These are phyloP conservation scores for Ceryle rudis DNA, from an alignment of 2,797 vertebrate genomes.

Conservation along the genomic window DNA sequence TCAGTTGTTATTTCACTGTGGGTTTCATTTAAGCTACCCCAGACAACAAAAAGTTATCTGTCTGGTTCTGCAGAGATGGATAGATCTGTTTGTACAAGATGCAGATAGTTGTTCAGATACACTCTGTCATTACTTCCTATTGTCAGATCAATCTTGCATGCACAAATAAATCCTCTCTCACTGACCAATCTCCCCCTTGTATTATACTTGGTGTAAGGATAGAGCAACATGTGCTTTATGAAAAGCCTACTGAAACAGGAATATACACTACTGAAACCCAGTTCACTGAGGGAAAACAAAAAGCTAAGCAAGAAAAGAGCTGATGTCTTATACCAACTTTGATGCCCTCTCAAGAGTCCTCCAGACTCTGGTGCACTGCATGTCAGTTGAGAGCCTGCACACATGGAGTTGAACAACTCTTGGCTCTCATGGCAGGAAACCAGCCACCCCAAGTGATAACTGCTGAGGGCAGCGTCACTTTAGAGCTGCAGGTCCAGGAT, in stretches of 20 bases:
- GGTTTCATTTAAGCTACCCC: not conserved
- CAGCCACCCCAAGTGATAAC: not conserved
- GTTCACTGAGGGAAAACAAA: not conserved
- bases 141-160: not conserved
- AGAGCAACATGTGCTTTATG: not conserved
- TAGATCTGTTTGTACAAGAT: not conserved
- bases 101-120: not conserved
- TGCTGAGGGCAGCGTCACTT: not conserved
- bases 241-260: not conserved
- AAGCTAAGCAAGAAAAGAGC: not conserved
- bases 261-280: not conserved
- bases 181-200: not conserved
- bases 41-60: not conserved
- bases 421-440: rapidly evolving
- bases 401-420: not conserved
- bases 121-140: not conserved
- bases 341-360: not conserved
- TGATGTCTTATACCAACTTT: not conserved
- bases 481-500: not conserved
- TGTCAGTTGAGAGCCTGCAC: not conserved
- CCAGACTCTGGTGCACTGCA: not conserved
- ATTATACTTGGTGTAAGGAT: not conserved
- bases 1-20: not conserved
- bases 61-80: not conserved
- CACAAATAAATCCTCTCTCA: not conserved